phyloP scores from a whole-genome alignment of 2,797 vertebrate species.

The Tragelaphus eurycerus region DNA sequence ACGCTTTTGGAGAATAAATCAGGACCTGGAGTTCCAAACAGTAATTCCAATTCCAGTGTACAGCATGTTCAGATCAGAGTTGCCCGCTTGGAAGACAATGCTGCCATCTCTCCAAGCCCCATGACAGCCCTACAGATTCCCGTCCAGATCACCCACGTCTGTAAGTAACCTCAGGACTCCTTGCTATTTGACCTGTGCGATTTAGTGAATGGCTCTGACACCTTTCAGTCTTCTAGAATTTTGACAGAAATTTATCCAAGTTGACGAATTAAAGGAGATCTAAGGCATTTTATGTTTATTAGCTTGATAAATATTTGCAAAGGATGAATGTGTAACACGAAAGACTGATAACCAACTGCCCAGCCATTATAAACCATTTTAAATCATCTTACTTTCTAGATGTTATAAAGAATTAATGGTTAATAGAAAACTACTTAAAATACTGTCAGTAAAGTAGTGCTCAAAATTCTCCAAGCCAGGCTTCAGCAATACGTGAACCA shows the following conservation, averaged over 20 bases:
- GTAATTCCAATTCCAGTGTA: conserved; percentile 84
- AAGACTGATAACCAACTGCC: not conserved
- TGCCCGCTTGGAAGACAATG: conserved; percentile 90
- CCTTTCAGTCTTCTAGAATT: conserved; percentile 11
- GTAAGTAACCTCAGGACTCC: conserved; percentile 83
- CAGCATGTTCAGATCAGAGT: conserved; percentile 92
- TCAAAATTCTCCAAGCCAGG: too few relatives aligned
- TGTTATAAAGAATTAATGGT: conserved; percentile 7
- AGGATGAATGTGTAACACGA: not conserved
- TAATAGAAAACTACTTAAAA: conserved; percentile 28
- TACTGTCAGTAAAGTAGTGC: not conserved
- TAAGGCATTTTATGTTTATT: conserved; percentile 14
- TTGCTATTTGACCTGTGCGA: not conserved
- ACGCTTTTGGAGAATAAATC: conserved; percentile 86
- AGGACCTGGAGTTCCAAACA: conserved; percentile 82
- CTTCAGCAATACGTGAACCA: too few relatives aligned
- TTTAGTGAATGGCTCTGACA: not conserved
- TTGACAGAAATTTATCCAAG: not conserved
- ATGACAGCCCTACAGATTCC: conserved; percentile 95
- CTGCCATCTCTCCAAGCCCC: conserved; percentile 85
- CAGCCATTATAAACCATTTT: not conserved
- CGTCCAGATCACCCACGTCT: conserved; percentile 96
- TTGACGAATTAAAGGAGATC: not conserved
- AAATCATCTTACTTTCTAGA: conserved; percentile 16
- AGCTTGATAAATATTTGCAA: conserved; percentile 39